Evolutionary conservation across 2,888 invertebrate genomes (phyloP), one percentile per base, ranked within the genome.

Genomic region (Acleris cristana): DNA sequence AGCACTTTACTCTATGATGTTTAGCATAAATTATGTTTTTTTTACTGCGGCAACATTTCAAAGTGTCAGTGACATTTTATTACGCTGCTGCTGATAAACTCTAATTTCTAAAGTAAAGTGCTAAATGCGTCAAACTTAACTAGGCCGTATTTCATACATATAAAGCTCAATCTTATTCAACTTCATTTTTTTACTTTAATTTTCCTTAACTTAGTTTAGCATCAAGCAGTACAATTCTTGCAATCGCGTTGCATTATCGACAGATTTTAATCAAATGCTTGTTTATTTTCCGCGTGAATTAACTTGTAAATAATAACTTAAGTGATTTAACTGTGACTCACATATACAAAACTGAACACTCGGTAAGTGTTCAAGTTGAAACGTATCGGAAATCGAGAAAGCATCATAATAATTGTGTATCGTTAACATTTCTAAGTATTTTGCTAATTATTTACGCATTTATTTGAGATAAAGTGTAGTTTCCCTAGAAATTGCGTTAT

Each of bases 211-310:
- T 16, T 6, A 48, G 48, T 48, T 48, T 48, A 48, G 48, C 48
- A 48, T 16, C 52, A 52, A 66, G 44, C 61, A 61, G 21, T 51
- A 21, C 34, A 34, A 34, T 56, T 61, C 23, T 53, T 52, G 34
- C 34, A 68, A 68, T 68, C 64, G 68, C 60, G 60, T 60, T 57
- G 64, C 56, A 48, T 64, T 69, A 61, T 64, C 64, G 60, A 61
- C 45, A 52, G 55, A 61, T 64, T 69, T 52, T 40, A 67, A 40
- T 23, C 57, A 44, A 48, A 54, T 58, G 45, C 53, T 63, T 63
- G 62, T 67, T 67, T 67, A 62, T 67, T 58, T 67, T 63, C 30
- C 51, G 53, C 34, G 45, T 63, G 19, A 49, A 62, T 48, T 40
- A 53, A 54, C 53, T 57, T 54, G 23, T 54, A 57, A 62, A 67